Evolutionary conservation across 2,888 invertebrate genomes (phyloP).

Genomic region (Orthosia incerta): DNA sequence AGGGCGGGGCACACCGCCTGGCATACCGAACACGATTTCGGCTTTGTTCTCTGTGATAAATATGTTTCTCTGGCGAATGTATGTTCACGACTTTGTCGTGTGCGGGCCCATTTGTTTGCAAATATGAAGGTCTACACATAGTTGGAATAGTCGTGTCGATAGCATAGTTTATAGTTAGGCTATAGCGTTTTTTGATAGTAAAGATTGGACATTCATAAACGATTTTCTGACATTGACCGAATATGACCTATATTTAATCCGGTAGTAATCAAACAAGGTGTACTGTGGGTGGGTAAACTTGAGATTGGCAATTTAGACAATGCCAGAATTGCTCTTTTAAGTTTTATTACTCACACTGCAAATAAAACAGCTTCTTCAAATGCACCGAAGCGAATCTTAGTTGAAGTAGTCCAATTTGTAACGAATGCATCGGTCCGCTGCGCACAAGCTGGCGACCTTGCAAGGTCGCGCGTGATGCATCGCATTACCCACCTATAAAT

Average conservation of each 20-base stretch:
- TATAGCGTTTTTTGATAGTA: background rate
- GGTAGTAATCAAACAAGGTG: background rate
- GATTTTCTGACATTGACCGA: background rate
- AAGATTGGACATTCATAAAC: background rate
- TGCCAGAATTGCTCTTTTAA: background rate
- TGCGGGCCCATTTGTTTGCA: conserved; percentile 39
- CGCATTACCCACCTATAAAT: conserved; percentile 54
- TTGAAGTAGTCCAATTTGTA: conserved; percentile 57
- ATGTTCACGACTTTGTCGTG: conserved; percentile 67
- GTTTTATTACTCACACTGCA: conserved; percentile 15
- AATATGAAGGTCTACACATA: conserved; percentile 58
- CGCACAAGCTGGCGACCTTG: conserved; percentile 71
- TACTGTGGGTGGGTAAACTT: background rate
- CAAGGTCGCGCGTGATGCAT: conserved; percentile 71
- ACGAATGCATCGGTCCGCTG: conserved; percentile 58
- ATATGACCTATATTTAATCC: background rate
- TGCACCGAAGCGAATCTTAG: conserved; percentile 53
- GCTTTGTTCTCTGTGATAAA: conserved; percentile 69
- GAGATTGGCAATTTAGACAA: conserved; percentile 26
- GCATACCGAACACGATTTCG: conserved; percentile 65
- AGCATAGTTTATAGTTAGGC: background rate
- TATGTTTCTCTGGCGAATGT: conserved; percentile 64
- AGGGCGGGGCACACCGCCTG: conserved; percentile 64
- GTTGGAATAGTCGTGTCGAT: conserved; percentile 21
- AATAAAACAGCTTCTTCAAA: conserved; percentile 24